Evolutionary conservation across 2,888 invertebrate genomes (phyloP), one percentile per base, ranked within the genome.

Genomic region (Pristionchus exspectatus): DNA sequence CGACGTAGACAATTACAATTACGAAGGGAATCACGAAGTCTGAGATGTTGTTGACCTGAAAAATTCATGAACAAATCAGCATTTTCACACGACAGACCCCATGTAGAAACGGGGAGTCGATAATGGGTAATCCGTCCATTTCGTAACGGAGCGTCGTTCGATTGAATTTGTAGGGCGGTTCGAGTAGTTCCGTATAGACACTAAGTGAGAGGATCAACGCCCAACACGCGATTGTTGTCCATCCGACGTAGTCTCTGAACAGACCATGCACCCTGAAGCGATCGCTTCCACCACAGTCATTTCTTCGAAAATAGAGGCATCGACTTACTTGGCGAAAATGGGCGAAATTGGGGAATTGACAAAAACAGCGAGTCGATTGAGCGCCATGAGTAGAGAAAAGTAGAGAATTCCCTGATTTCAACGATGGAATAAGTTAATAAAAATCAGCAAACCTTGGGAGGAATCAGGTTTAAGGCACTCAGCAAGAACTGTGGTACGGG

Each of bases 201-300:
- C 44, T 24, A 0, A 77, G 44, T 10, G 24, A 21, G 38, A 77
- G 38, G 33, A 77, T 44, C 0, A 77, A 50, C 9, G 44, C 24
- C 77, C 77, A 77, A 12, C 77, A 77, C 5, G 24, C 77, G 44
- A 77, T 18, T 21, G 44, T 77, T 18, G 77, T 77, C 77, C 38
- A 77, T 44, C 44, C 77, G 14, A 77, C 77, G 12, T 77, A 77
- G 44, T 77, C 77, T 77, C 77, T 77, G 77, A 77, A 77, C 50
- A 77, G 44, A 77, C 77, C 77, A 77, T n/a, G 77, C 18, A 77
- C 24, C 77, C 77, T 77, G 38, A 44, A 38, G 10, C 21, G 44
- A 18, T 44, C 56, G 56, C 56, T 24, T 69, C 24, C 69, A 69
- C 69, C 24, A n/a, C 63, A 18, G 63, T 63, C 21, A n/a, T n/a